A percentile compares a stretch with the other conserved stretches of the same genome.
Conservation (phyloP, 2,797 vertebrate genomes). For the Distichodus sexfasciatus region DNA sequence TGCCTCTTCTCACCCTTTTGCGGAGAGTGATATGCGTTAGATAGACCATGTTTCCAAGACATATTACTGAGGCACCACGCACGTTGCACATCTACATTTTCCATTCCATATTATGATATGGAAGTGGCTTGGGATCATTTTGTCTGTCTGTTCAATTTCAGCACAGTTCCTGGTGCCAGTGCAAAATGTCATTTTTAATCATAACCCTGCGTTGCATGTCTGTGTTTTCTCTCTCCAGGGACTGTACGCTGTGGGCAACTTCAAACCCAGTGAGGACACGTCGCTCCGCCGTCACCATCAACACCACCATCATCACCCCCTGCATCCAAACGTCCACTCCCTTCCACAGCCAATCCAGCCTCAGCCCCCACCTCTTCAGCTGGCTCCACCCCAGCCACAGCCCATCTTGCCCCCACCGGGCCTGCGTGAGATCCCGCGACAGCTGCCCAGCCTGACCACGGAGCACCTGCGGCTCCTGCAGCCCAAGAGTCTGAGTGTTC, state of each 20-base stretch:
- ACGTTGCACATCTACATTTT: no score
- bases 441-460: slow-evolving; percentile 85
- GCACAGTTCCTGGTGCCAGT: no score
- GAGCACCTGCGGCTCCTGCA: slow-evolving; percentile 84
- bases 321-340: no score
- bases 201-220: no score
- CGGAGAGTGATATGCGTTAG: no score
- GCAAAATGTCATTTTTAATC: no score
- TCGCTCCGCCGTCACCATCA: slow-evolving; percentile 36
- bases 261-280: slow-evolving; percentile 87
- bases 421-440: slow-evolving; percentile 77
- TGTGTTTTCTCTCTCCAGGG: slow-evolving; percentile 69
- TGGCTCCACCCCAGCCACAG: slow-evolving; percentile 42
- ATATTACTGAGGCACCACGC: no score
- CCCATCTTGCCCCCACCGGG: slow-evolving; percentile 52
- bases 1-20: background rate
- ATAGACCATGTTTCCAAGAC: no score
- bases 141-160: no score
- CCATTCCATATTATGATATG: no score
- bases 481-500: slow-evolving; percentile 80
- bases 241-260: slow-evolving; percentile 94
- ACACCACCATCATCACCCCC: background rate
- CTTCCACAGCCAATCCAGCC: slow-evolving; percentile 26
- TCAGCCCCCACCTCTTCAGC: slow-evolving; percentile 35
- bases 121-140: no score